Base-by-base conservation (phyloP, 2,113 vertebrate species). In the Gymnarchus niloticus region DNA sequence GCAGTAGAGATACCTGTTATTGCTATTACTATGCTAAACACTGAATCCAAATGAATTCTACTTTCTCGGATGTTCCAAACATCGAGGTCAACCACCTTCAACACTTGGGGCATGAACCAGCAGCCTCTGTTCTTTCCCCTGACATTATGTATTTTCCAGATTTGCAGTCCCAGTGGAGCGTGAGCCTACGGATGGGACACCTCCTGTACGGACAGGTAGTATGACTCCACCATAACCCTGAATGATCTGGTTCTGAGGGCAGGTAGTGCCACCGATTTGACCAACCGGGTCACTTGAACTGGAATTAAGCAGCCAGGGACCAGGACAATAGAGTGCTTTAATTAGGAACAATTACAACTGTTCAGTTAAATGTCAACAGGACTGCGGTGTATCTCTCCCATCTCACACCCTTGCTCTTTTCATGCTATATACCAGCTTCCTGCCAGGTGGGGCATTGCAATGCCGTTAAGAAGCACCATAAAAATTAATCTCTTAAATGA, bases 401-500 rank as follows among this genome's bases (percentile, higher is more conserved):
- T 10, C 12, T 57, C n/a, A n/a, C 54, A 14, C 4, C 12, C 61
- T 14, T 33, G 61, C 28, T 69, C 61, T 37, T 28, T 28, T 28
- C 37, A 37, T 69, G 61, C 61, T 69, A 37, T 14, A 25, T 69
- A 37, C 28, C 12, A 69, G 41, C 41, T 48, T 80, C 21, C 77
- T n/a, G 77, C 21, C 41, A 41, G n/a, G 25, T 52, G 49, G 49
- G 25, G 10, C 21, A 12, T n/a, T 81, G 48, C 3, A 23, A 49
- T 81, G 23, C 46, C 46, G n/a, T 52, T 54, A 51, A 14, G 48
- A 48, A 49, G 10, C 19, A 65, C 14, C 14, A 51, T 81, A 81
- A 81, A 81, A 81, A 81, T 51, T 81, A 81, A 81, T 81, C 46
- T 33, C 48, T 81, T 52, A 52, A 28, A 54, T 49, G 14, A 52